Base-by-base conservation (phyloP, 2,888 invertebrate species). In the Dynastes tityus region DNA sequence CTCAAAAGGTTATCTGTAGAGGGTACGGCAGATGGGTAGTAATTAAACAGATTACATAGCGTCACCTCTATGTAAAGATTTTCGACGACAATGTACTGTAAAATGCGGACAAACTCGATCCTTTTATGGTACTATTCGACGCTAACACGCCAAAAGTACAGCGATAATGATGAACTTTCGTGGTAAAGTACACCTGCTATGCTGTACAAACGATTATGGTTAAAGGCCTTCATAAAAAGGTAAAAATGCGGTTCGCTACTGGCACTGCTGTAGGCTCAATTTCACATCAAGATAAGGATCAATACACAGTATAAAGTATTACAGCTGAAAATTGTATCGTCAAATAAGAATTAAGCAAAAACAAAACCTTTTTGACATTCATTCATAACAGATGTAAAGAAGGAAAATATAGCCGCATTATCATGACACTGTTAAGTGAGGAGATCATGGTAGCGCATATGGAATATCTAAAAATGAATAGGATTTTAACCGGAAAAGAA, bases 11-110 rank as follows among this genome's bases (percentile, higher is more conserved):
- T 67, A 67, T 67, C 67, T 67, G 49, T 27, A 32, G 45, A 49
- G 22, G 16, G 67, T 8, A 9, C 16, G 49, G 22, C 16, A 11
- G 45, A 49, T 49, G 37, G 16, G 49, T 45, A 29, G 67, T 67
- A 49, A 67, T 67, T 67, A 67, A 67, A 67, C 67, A 49, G 67
- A 67, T 67, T 67, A 67, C 3, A 67, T 22, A 67, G 49, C 22
- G 49, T 4, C 45, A 67, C 49, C 67, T 67, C 45, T 45, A 51
- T 22, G 45, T 45, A 67, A 45, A 67, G 67, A 67, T 16, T 67
- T 49, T 67, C 67, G 27, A 22, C 63, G 29, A 29, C 13, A 63
- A 63, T 63, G 29, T 63, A 9, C 29, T 4, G 45, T 27, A 49
- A 49, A 67, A 67, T 49, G 49, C 32, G 67, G 9, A 67, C 67